phyloP scores from a whole-genome alignment of 2,797 vertebrate genomes.

The Falco naumanni region DNA sequence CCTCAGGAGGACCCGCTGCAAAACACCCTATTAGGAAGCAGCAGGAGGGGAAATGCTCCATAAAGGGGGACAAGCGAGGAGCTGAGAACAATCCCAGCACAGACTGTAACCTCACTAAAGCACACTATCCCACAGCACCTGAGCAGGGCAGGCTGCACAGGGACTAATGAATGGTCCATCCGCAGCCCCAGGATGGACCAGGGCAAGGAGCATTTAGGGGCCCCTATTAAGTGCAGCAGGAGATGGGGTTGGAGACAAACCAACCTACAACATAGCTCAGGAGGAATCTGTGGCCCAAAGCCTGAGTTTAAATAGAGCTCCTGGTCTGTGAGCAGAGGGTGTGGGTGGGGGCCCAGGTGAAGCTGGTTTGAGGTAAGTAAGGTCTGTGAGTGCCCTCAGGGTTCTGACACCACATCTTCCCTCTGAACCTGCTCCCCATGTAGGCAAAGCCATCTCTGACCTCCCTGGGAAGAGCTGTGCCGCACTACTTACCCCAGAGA shows the following conservation, averaged over 20 bases:
- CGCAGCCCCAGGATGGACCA: neutral
- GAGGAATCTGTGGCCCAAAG: rapidly evolving
- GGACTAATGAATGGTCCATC: neutral
- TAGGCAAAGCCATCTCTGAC: neutral
- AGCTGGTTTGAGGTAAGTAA: neutral
- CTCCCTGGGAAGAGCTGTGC: neutral
- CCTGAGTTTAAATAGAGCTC: neutral
- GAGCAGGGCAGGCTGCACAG: neutral
- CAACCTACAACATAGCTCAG: neutral
- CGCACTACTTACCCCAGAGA: neutral
- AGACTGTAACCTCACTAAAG: neutral
- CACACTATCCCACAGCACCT: neutral
- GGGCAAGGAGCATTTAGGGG: neutral
- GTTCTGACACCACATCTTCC: neutral
- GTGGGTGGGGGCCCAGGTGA: neutral
- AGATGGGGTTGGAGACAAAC: neutral
- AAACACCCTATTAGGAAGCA: neutral
- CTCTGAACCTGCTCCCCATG: neutral
- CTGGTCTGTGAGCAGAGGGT: neutral
- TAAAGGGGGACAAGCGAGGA: neutral
- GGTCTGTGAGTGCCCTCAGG: neutral
- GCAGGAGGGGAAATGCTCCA: neutral
- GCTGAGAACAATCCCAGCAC: neutral
- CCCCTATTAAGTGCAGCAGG: neutral
- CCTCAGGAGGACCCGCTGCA: neutral